Evolutionary conservation across 2,797 vertebrate genomes (phyloP).

Genomic region (Cetoscarus ocellatus): DNA sequence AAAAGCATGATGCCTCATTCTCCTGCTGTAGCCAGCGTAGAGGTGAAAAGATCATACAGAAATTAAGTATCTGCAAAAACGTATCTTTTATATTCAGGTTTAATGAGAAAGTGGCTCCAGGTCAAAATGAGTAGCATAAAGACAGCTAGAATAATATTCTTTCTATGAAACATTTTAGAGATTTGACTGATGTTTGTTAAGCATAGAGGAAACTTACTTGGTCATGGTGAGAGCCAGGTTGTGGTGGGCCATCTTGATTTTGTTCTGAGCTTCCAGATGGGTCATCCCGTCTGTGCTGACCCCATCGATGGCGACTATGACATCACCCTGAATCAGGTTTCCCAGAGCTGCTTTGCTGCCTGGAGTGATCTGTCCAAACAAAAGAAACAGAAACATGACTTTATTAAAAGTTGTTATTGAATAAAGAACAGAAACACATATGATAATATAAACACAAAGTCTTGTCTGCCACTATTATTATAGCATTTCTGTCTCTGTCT

Average conservation of each 20-base stretch:
- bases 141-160: too few species aligned
- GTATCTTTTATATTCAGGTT: too few species aligned
- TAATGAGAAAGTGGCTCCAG: too few species aligned
- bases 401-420: not conserved
- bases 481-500: too few species aligned
- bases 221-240: conserved; percentile 94
- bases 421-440: not conserved
- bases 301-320: conserved; percentile 96
- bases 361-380: conserved; percentile 88
- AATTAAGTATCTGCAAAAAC: too few species aligned
- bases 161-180: too few species aligned
- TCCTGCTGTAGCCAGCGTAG: too few species aligned
- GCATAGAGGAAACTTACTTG: conserved; percentile 83
- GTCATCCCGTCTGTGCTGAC: conserved; percentile 96
- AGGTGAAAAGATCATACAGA: too few species aligned
- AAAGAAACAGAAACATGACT: not conserved
- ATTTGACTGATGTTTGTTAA: too few species aligned
- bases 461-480: too few species aligned
- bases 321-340: conserved; percentile 93
- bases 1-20: too few species aligned
- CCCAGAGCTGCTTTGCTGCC: conserved; percentile 95
- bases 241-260: conserved; percentile 95
- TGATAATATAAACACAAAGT: not conserved
- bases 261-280: conserved; percentile 98
- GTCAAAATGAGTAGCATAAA: too few species aligned